Base-by-base conservation (phyloP, 2,113 vertebrate species). In the Gavia stellata region DNA sequence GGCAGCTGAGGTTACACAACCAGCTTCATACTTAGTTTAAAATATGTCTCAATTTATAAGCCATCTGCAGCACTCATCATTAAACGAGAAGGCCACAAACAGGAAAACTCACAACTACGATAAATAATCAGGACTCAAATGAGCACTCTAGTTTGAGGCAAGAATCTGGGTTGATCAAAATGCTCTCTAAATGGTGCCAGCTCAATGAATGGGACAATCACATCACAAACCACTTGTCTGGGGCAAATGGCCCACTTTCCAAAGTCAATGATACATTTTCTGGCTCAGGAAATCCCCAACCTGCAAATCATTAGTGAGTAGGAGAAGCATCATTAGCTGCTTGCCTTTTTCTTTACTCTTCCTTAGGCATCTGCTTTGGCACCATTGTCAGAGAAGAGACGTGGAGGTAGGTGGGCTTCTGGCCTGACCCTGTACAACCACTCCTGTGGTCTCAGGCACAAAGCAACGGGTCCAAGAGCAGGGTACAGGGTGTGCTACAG, bases 21-120 rank as follows among this genome's bases (percentile, higher is more conserved):
- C 77, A 96, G 93, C 85, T 84, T 90, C 73, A 89, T 94, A 68
- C 52, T 96, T 95, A 91, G 89, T 85, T 92, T 95, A 95, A 97
- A 97, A 95, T 94, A 96, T 91, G 81, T 87, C 91, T 97, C 94
- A 92, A 97, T 97, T 94, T 96, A 95, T 72, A 94, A 36, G 11
- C 85, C 92, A 96, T 96, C 93, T 96, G 95, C 95, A 97, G 91
- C 73, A 91, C 91, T 96, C 87, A 53, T 85, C 84, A 82, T 89
- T 92, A 96, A 95, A 88, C 42, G 73, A 86, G 88, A 91, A 28
- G 40, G 86, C 95, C 81, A 92, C 95, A 95, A 96, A 94, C 89
- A 97, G 94, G 86, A 95, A 96, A 97, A 91, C 81, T 95, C 93
- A 90, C 73, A 81, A 81, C 74, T 62, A 87, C 11, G 20, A 89